These are phyloP conservation scores for Poecile atricapillus DNA, from an alignment of 2,113 vertebrate species.

Conservation along the genomic window DNA sequence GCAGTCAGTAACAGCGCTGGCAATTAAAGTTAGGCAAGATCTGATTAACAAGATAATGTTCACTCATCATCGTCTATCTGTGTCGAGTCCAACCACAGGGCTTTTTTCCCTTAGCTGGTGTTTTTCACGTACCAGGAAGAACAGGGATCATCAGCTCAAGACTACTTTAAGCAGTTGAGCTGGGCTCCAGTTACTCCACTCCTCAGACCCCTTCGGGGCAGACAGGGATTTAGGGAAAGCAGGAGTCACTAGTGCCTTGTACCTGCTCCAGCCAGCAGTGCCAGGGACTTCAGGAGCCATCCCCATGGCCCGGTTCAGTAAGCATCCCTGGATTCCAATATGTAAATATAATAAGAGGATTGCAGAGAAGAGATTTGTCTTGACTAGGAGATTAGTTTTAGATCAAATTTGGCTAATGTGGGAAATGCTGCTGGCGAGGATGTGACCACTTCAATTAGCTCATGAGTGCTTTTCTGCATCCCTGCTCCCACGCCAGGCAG, in stretches of 20 bases:
- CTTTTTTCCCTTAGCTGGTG: neutral
- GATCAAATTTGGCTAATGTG: conserved; percentile 23
- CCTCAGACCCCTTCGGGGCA: neutral
- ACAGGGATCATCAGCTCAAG: neutral
- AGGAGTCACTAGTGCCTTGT: neutral
- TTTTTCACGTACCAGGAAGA: neutral
- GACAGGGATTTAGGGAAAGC: neutral
- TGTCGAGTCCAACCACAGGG: neutral
- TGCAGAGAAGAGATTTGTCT: conserved; percentile 11
- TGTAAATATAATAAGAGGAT: conserved; percentile 24
- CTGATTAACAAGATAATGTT: neutral
- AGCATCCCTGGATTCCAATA: neutral
- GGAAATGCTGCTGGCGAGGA: conserved; percentile 14
- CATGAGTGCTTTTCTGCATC: neutral
- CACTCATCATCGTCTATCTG: neutral
- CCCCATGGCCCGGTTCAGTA: neutral
- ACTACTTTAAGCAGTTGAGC: neutral
- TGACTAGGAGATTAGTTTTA: conserved; percentile 13
- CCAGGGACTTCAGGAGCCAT: neutral
- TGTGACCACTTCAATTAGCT: conserved; percentile 2
- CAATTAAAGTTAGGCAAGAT: neutral
- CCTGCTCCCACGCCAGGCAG: neutral
- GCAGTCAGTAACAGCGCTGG: neutral
- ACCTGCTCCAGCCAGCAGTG: neutral
- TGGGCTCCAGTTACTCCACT: neutral